These are phyloP conservation scores for Strigamia crassipes DNA, from an alignment of 2,888 invertebrate species.

Conservation along the genomic window DNA sequence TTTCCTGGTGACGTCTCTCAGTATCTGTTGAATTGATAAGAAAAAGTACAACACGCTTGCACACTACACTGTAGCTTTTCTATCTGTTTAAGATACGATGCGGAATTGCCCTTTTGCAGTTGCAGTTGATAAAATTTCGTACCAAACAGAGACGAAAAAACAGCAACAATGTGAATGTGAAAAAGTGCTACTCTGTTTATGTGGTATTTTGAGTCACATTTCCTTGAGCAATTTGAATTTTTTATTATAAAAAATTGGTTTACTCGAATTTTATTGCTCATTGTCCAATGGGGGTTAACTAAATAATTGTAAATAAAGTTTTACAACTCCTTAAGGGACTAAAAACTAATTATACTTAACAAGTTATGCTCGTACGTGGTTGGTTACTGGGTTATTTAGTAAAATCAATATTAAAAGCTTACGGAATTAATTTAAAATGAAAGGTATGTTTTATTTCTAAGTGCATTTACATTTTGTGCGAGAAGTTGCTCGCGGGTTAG, in stretches of 20 bases:
- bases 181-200: background rate
- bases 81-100: conserved; percentile 18
- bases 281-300: too few species aligned
- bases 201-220: background rate
- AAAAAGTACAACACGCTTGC: conserved; percentile 35
- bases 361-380: background rate
- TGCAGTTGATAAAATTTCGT: background rate
- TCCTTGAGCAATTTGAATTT: background rate
- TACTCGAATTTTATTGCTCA: too few species aligned
- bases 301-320: too few species aligned
- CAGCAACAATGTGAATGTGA: background rate
- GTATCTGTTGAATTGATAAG: conserved; percentile 38
- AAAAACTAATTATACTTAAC: too few species aligned
- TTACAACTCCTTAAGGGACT: too few species aligned
- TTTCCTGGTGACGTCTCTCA: conserved; percentile 38
- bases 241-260: background rate
- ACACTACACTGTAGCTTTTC: background rate
- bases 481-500: conserved; percentile 1
- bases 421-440: background rate
- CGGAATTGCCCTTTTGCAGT: conserved; percentile 3
- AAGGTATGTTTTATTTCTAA: background rate
- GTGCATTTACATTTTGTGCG: background rate
- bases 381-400: background rate
- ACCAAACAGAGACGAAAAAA: background rate
- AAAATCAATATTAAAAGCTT: background rate